Percentiles rank a stretch among this genome's conserved stretches.
Conservation (phyloP, 2,113 vertebrate species). For the Erythrocercus mccallii region DNA sequence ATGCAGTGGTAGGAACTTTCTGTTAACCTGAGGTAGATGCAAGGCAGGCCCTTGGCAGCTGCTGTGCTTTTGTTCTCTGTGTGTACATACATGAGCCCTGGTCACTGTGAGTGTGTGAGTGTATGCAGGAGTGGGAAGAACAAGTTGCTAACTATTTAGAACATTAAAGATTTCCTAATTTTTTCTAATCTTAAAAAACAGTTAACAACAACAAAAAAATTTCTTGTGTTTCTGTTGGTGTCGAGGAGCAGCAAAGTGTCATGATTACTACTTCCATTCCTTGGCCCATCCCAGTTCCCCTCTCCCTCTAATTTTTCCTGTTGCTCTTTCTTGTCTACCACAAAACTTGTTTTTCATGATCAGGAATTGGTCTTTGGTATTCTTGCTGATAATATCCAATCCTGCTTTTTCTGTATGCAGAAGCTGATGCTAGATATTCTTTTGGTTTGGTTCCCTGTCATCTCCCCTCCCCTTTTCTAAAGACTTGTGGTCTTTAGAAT, state of each 20-base stretch:
- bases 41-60: neutral
- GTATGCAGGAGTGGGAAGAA: neutral
- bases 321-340: neutral
- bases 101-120: neutral
- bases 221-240: neutral
- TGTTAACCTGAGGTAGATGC: neutral
- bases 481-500: neutral
- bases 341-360: neutral
- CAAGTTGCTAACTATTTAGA: neutral
- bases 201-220: neutral
- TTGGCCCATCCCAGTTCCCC: neutral
- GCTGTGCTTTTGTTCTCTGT: neutral
- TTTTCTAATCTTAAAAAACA: neutral
- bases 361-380: neutral
- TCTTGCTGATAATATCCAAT: neutral
- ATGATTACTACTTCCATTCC: neutral
- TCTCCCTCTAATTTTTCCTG: neutral
- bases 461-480: rapidly evolving
- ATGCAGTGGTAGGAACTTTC: neutral
- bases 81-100: too few relatives aligned
- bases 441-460: neutral
- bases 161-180: neutral
- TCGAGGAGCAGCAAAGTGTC: neutral
- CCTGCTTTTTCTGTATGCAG: neutral
- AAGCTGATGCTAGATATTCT: neutral